Base-by-base conservation (phyloP, 2,113 vertebrate genomes). In the Indri indri region DNA sequence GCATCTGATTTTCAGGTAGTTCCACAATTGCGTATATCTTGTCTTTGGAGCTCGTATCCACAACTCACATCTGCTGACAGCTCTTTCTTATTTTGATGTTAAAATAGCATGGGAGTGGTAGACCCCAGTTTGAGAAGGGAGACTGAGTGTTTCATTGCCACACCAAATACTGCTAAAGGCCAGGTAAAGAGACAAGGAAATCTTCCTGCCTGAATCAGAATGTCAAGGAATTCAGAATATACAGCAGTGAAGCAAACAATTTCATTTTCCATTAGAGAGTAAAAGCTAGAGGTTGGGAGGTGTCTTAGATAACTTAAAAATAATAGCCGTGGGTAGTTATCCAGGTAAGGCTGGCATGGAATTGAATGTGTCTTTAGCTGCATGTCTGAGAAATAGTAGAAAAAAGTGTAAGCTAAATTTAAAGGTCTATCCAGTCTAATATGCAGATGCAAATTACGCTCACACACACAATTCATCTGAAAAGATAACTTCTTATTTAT, bases 331-430 rank as follows among this genome's bases (percentile, higher is more conserved):
- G 32, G 52, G 22, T 37, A 73, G 2, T 71, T 95, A 37, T 90
- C 32, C 1, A 73, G 37, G 77, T 92, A 86, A 94, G 50, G 22
- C 30, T 73, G 54, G 20, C 25, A 50, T 45, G 22, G n/a, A 25
- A 37, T 71, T 92, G 2, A 71, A 65, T 18, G 6, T 68, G 12
- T 88, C 32, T 76, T 50, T 82, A 76, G 73, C 17, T 74, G 22
- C 73, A 34, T 6, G 95, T 96, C 32, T 85, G 25, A 84, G 45
- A 86, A 71, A 96, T 66, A 70, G 47, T 20, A n/a, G 40, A 93
- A 85, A 61, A 90, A 88, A 76, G 73, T 8, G 7, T 61, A 74
- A 65, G 11, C 32, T 90, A 65, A 80, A 87, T 87, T 82, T 82
- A 95, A 80, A 88, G 66, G 37, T 6, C 47, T 96, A 76, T 59